Percentiles rank a stretch among this genome's conserved stretches.
Conservation (phyloP, 1,140 invertebrate species). For the Tetramorium parvispinum region DNA sequence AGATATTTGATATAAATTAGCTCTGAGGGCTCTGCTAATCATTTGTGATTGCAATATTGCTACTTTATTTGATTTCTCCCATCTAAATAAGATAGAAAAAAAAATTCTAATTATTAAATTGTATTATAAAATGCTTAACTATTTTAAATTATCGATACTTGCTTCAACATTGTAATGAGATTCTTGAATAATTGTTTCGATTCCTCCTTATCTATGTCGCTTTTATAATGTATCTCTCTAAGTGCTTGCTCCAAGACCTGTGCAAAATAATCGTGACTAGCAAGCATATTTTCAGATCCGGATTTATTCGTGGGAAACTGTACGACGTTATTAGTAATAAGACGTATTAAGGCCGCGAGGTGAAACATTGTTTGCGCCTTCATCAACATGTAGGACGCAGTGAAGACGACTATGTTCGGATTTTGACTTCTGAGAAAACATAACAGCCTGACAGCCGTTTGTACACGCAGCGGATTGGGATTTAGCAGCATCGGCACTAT, state of each 20-base stretch:
- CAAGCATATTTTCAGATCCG: conserved; percentile 83
- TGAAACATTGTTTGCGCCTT: conserved; percentile 82
- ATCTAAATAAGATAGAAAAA: conserved; percentile 75
- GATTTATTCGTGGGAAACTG: conserved; percentile 84
- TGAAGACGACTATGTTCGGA: conserved; percentile 81
- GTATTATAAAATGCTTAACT: neutral
- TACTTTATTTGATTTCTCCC: conserved; percentile 85
- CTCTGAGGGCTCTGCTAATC: conserved; percentile 83
- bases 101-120: conserved; percentile 8
- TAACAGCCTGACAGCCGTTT: conserved; percentile 85
- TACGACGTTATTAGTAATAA: conserved; percentile 84
- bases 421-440: conserved; percentile 81
- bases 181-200: conserved; percentile 84
- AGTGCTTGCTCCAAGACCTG: conserved; percentile 85
- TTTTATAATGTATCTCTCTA: conserved; percentile 80
- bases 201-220: conserved; percentile 65
- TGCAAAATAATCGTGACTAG: conserved; percentile 84
- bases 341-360: conserved; percentile 84
- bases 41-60: conserved; percentile 82
- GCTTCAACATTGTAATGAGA: conserved; percentile 84
- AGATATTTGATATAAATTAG: conserved; percentile 85
- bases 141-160: conserved; percentile 52
- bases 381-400: conserved; percentile 81
- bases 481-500: conserved; percentile 81
- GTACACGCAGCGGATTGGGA: conserved; percentile 80